Percentiles rank a stretch among this genome's conserved stretches.
phyloP scores from a whole-genome alignment of 2,888 invertebrate species.

The Orchesella flavescens region DNA sequence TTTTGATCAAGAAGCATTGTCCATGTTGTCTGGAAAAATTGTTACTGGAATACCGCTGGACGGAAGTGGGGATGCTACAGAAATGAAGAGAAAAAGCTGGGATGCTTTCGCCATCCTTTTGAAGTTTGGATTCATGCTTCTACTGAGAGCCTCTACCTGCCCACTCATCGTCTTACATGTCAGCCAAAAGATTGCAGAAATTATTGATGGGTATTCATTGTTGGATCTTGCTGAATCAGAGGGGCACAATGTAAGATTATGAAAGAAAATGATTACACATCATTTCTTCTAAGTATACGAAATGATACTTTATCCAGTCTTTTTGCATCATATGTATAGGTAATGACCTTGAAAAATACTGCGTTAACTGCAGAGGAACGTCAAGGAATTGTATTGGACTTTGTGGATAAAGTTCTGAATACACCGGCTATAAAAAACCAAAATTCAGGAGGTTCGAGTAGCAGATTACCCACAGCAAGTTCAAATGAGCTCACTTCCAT shows the following conservation, averaged over 20 bases:
- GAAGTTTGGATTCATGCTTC: slow-evolving; percentile 36
- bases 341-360: slow-evolving; percentile 19
- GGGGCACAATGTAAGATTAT: slow-evolving; percentile 32
- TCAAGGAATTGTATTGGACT: background rate
- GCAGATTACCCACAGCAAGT: no score
- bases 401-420: background rate
- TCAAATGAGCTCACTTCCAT: no score
- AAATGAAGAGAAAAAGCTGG: slow-evolving; percentile 11
- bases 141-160: slow-evolving; percentile 4
- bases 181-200: slow-evolving; percentile 17
- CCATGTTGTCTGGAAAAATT: slow-evolving; percentile 13
- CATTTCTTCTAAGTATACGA: no score
- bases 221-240: slow-evolving; percentile 50
- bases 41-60: background rate
- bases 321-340: background rate
- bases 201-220: slow-evolving; percentile 17
- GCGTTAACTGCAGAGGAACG: background rate
- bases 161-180: slow-evolving; percentile 44
- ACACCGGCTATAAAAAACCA: background rate
- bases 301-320: background rate
- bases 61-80: background rate
- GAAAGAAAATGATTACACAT: background rate
- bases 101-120: slow-evolving; percentile 18
- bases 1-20: slow-evolving; percentile 42
- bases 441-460: background rate